These are phyloP conservation scores for Platichthys flesus DNA, from an alignment of 2,113 vertebrate species.

Conservation along the genomic window DNA sequence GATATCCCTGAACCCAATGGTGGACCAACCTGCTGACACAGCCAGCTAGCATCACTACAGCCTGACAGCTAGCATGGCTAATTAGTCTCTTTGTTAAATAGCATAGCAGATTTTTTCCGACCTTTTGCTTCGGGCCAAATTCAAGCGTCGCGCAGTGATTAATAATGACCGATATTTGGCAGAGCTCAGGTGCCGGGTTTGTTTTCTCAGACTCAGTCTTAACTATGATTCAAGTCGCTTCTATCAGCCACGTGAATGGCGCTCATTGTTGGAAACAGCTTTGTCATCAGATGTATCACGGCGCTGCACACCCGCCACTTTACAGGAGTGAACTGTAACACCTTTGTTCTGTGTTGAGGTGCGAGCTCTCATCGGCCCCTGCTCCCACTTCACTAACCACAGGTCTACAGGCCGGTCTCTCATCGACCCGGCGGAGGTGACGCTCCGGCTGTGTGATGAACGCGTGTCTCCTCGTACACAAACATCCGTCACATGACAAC, in stretches of 20 bases:
- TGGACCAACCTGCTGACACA: not conserved
- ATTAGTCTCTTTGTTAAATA: not conserved
- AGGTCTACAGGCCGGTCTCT: constrained; percentile 34
- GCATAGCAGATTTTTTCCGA: not conserved
- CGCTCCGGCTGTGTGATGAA: constrained; percentile 10
- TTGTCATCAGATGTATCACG: constrained; percentile 23
- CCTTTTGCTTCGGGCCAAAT: not conserved
- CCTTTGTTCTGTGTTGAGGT: constrained; percentile 53
- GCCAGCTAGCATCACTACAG: not conserved
- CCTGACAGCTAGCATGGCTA: not conserved
- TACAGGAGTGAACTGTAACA: constrained; percentile 31
- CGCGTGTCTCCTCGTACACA: constrained; percentile 1
- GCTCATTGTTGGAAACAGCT: constrained; percentile 22
- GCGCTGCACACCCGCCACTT: constrained; percentile 4
- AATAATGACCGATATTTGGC: not conserved
- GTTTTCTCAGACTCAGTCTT: constrained; percentile 22
- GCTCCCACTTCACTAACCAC: constrained; percentile 26
- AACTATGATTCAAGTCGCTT: constrained; percentile 28
- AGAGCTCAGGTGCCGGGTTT: not conserved
- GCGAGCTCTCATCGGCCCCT: constrained; percentile 10
- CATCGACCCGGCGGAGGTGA: constrained; percentile 2
- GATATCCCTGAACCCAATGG: not conserved
- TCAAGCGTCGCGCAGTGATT: not conserved
- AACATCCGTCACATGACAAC: not conserved
- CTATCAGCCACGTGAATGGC: constrained; percentile 7